These are phyloP conservation scores for Phanerotoma sp. DNA, from an alignment of 2,888 invertebrate genomes.

Conservation along the genomic window DNA sequence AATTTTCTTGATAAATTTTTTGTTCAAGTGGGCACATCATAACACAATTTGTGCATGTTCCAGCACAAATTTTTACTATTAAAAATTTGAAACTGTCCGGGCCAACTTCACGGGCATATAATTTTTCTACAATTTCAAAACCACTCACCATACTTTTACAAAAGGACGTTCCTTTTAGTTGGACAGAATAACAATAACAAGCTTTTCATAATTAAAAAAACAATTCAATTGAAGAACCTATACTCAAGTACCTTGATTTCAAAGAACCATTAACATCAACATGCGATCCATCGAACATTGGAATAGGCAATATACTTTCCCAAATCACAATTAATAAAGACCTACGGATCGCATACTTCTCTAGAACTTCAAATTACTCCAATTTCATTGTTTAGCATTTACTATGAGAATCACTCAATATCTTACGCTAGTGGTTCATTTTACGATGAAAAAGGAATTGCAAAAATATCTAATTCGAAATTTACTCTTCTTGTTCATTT, in stretches of 20 bases:
- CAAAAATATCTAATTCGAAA: background rate
- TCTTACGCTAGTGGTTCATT: slow-evolving; percentile 21
- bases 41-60: too few relatives aligned
- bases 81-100: too few relatives aligned
- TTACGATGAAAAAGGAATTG: background rate
- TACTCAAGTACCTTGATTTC: slow-evolving; percentile 34
- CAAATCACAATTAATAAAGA: background rate
- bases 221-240: background rate
- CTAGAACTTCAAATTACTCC: background rate
- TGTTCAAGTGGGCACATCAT: too few relatives aligned
- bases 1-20: too few relatives aligned
- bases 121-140: slow-evolving; percentile 5
- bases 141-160: slow-evolving; percentile 28
- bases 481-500: background rate
- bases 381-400: background rate
- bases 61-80: too few relatives aligned
- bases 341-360: background rate
- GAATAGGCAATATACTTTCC: background rate
- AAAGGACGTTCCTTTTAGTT: slow-evolving; percentile 8
- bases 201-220: slow-evolving; percentile 9
- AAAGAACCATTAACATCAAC: background rate
- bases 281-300: background rate
- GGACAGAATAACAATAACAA: background rate
- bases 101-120: too few relatives aligned
- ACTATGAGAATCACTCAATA: background rate